Base-by-base conservation (phyloP, 2,888 invertebrate genomes). In the Lamproptera curius region DNA sequence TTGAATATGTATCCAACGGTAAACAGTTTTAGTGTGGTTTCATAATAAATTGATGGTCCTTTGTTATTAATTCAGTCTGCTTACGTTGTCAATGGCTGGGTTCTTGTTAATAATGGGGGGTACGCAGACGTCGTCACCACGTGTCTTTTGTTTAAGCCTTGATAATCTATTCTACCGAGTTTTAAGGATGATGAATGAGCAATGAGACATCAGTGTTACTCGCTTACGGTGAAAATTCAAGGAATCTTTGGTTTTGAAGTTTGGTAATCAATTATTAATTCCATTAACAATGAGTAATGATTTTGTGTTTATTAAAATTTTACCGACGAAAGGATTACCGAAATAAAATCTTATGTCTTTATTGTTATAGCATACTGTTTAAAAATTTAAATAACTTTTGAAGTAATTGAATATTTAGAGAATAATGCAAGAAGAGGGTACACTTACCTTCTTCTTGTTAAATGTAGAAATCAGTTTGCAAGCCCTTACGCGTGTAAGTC, bases 111-210 rank as follows among this genome's bases (percentile, higher is more conserved):
- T 45, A 20, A 38, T 16, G 14, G 17, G 37, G 31, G 41, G 40
- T 17, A 34, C 37, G 23, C 33, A 33, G 20, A 45, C 38, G 34
- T 47, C 47, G 42, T 23, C 38, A 13, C 33, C 47, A 47, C 23
- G 42, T 47, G 20, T 38, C 45, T 33, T 38, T 47, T 47, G 47
- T 47, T 42, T 38, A 47, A 42, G 37, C 16, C 42, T 38, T 38
- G 42, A 38, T 47, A 47, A 42, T 47, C 47, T 46, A 40, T 41
- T 46, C 46, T 38, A 47, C 42, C 33, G 28, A 20, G 47, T 38
- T 47, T 42, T 47, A 47, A 42, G 42, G 38, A 47, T 47, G 42
- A 47, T 47, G 42, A 42, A 47, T 42, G 47, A n/a, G n/a, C n/a
- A n/a, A 14, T 16, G 4, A 9, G 37, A 35, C 13, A 4, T 42